A percentile compares a stretch with the other conserved stretches of the same genome.
These are phyloP conservation scores for Monodelphis domestica DNA, from an alignment of 2,797 vertebrate species.

Conservation along the genomic window DNA sequence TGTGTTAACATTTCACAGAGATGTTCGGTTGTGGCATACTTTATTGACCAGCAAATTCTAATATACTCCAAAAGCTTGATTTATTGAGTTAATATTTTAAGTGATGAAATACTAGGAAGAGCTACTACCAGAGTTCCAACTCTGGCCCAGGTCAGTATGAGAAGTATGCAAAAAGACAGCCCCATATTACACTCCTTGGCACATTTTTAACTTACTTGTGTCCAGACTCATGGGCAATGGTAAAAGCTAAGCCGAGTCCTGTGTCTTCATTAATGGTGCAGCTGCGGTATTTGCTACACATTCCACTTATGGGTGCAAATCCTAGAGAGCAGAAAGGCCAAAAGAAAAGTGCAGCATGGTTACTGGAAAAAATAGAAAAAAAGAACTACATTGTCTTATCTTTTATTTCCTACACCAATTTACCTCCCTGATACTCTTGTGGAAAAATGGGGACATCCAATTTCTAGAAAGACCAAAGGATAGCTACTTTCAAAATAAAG, in stretches of 20 bases:
- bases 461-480: accelerated
- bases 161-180: accelerated
- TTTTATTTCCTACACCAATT: not conserved
- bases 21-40: not conserved
- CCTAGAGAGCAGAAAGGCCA: conserved; percentile 82
- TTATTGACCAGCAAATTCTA: not conserved
- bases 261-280: conserved; percentile 95
- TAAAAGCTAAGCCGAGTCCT: conserved; percentile 93
- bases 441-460: not conserved
- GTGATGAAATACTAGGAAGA: not conserved
- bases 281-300: conserved; percentile 95
- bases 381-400: accelerated
- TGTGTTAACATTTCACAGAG: not conserved
- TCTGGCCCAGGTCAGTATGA: not conserved
- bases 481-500: too few relatives aligned
- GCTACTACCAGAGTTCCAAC: not conserved
- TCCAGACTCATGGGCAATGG: conserved; percentile 94
- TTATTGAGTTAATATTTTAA: accelerated
- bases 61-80: not conserved
- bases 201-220: conserved; percentile 90
- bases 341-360: accelerated
- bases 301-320: conserved; percentile 94
- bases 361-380: not conserved
- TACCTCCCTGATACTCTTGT: not conserved
- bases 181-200: not conserved